These are phyloP conservation scores for Sinodicranocentrus sp. DNA, from an alignment of 2,888 invertebrate genomes.

Conservation along the genomic window DNA sequence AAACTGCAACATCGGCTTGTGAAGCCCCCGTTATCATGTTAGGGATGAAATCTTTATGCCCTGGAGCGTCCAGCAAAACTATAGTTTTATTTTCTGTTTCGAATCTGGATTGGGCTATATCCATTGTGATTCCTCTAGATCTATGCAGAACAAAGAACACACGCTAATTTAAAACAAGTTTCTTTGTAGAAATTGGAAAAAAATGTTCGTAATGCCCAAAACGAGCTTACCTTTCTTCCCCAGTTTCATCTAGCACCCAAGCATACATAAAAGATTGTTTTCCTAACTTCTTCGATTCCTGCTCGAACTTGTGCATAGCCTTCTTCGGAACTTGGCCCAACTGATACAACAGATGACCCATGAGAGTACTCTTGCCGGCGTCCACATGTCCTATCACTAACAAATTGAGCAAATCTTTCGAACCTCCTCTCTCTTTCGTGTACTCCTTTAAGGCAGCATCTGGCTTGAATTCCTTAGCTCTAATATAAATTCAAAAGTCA, in stretches of 20 bases:
- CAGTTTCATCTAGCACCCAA: constrained; percentile 99
- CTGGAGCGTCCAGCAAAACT: constrained; percentile 96
- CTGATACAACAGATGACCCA: constrained; percentile 95
- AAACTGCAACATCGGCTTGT: constrained; percentile 97
- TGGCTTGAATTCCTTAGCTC: constrained; percentile 73
- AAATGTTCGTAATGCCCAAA: neutral
- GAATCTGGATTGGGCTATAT: constrained; percentile 95
- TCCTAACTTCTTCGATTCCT: constrained; percentile 97
- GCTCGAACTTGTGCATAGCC: constrained; percentile 97
- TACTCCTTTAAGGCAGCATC: constrained; percentile 83
- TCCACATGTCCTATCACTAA: constrained; percentile 98
- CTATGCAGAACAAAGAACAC: constrained; percentile 78
- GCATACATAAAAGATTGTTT: constrained; percentile 99
- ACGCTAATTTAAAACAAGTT: neutral
- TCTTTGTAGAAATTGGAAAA: neutral
- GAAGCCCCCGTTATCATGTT: constrained; percentile 99
- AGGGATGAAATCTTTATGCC: constrained; percentile 99
- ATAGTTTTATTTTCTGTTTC: constrained; percentile 90
- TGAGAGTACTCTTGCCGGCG: constrained; percentile 97
- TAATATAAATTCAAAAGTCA: constrained; percentile 15
- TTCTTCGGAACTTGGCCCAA: constrained; percentile 92
- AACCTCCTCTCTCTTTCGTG: constrained; percentile 86
- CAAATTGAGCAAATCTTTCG: constrained; percentile 93
- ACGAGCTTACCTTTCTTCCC: constrained; percentile 88
- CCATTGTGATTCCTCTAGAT: constrained; percentile 98